Evolutionary conservation across 2,888 invertebrate genomes (phyloP), one percentile per base, ranked within the genome.

Genomic region (Epinotia demarniana): DNA sequence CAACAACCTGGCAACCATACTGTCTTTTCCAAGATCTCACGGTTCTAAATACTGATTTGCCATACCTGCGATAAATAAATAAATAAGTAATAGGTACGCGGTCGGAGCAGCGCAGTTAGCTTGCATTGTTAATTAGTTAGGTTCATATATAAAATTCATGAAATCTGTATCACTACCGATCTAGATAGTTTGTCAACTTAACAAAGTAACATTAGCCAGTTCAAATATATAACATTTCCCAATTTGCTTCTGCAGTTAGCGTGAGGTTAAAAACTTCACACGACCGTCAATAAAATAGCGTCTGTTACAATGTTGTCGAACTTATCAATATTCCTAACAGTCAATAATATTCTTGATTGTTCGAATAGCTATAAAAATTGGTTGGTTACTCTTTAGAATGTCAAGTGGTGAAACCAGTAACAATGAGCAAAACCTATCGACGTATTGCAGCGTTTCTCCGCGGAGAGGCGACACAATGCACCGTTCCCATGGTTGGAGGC

Each of bases 341-440:
- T 9, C 33, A 27, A 3, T 46, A 82, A 79, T 78, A 80, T 77
- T 58, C 43, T 53, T 58, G 57, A 64, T 70, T 74, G 74, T 70
- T 64, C 79, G 79, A 73, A 78, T 77, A 79, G 73, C 74, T 72
- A 82, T 83, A 81, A 85, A 83, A 79, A 78, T 3, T 39, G 39
- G 39, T 33, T 78, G 79, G 78, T 78, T 78, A 63, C 68, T 73
- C 75, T 83, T 80, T 79, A 81, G 80, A 83, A 84, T 83, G 81
- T 82, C 78, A 82, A 86, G 83, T 84, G 81, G 85, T 83, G 88
- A 88, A 89, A 89, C 85, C 80, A 77, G 81, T 79, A 86, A 87
- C 85, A 88, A 86, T 85, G 81, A 82, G 84, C 83, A 87, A 87
- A 88, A 88, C 84, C 87, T 88, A 88, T 89, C 82, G 84, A 82